Base-by-base conservation (phyloP, 2,888 invertebrate genomes). In the Tricholauxania praeusta region DNA sequence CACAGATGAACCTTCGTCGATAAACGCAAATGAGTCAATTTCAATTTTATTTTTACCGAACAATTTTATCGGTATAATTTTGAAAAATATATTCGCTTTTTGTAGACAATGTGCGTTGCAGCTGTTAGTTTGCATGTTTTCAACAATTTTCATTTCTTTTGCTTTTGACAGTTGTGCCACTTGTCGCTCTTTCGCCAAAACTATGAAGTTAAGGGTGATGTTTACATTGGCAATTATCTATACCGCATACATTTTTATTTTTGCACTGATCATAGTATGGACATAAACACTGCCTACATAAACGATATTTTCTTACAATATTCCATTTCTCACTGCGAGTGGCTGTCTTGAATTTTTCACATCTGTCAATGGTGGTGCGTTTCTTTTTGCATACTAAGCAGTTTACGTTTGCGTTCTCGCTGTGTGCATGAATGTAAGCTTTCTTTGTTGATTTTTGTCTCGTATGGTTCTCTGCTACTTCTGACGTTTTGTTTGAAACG, bases 51-150 rank as follows among this genome's bases (percentile, higher is more conserved):
- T 71, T 52, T 71, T 63, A 52, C 63, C 63, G 8, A 52, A 62
- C 39, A 71, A 15, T n/a, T 32, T 71, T 15, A 71, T 47, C 15
- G 55, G 53, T 7, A 71, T 71, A 52, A 71, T 71, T 71, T 69
- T 69, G 51, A 69, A 69, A 28, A 69, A 48, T 19, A 60, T 52
- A 57, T 69, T 60, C 3, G 28, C 53, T 47, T 17, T 63, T 71
- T 71, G 62, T 15, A 63, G 39, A 48, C 15, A 62, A 39, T 71
- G 70, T 17, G 47, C 70, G 53, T 71, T 71, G 52, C 62, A 63
- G 51, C 51, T 71, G 28, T 55, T 17, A 12, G 32, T 39, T 39
- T 39, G 39, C 39, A 39, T 5, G 39, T 53, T 67, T 39, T 67
- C 47, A n/a, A 53, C 12, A 17, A 55, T 71, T 63, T 19, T 28